phyloP scores from a whole-genome alignment of 2,888 invertebrate genomes.

The Rhimphoctona megacephalus region DNA sequence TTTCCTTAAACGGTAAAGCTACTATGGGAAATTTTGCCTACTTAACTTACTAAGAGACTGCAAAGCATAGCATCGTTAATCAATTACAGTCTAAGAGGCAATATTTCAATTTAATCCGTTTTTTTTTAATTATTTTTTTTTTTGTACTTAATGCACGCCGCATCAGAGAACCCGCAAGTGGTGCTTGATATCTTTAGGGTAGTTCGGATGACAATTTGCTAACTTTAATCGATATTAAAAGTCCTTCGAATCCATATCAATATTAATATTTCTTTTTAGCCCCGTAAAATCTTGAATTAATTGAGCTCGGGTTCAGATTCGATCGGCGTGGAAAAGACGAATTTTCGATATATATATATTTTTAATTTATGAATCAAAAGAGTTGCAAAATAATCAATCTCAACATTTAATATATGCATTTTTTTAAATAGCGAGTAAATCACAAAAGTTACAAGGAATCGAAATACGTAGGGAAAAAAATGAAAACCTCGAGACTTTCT shows the following conservation, averaged over 20 bases:
- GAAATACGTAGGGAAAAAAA: not conserved
- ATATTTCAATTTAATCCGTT: slow-evolving; percentile 22
- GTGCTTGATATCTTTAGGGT: slow-evolving; percentile 4
- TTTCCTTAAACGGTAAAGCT: not conserved
- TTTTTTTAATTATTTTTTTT: not conserved
- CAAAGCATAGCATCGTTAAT: slow-evolving; percentile 11
- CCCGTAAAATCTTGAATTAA: slow-evolving; percentile 5
- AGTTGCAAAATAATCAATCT: not conserved
- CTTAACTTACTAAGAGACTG: not conserved
- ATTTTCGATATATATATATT: not conserved
- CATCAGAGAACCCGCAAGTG: not conserved
- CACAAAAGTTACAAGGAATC: not conserved
- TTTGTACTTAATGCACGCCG: not conserved
- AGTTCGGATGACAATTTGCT: not conserved
- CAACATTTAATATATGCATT: not conserved
- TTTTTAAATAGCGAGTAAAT: not conserved
- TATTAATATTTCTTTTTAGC: not conserved
- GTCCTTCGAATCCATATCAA: not conserved
- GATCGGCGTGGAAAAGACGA: not conserved
- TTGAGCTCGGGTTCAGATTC: not conserved
- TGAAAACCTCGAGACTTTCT: not conserved
- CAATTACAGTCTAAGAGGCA: slow-evolving; percentile 33
- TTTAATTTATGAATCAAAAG: not conserved
- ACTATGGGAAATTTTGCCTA: not conserved
- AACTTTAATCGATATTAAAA: not conserved